These are phyloP conservation scores for Gambusia affinis DNA, from an alignment of 2,113 vertebrate genomes.

Conservation along the genomic window DNA sequence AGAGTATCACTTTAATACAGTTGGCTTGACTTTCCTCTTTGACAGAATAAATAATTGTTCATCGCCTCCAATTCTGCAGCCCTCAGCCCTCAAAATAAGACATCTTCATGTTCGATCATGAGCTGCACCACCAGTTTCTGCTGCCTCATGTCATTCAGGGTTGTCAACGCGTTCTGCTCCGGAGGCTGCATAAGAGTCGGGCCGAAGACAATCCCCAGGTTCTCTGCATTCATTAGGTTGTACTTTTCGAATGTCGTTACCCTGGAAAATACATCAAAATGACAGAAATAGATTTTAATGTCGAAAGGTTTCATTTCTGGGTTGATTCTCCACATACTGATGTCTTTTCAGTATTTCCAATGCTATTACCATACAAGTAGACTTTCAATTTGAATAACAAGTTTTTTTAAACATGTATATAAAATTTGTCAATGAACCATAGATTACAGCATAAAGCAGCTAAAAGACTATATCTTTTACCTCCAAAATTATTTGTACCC, in stretches of 20 bases:
- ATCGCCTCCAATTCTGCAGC: slow-evolving; percentile 12
- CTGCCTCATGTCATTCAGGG: slow-evolving; percentile 96
- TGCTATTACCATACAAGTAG: neutral
- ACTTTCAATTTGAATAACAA: no score
- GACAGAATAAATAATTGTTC: slow-evolving; percentile 70
- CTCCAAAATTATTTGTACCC: no score
- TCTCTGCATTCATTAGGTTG: slow-evolving; percentile 97
- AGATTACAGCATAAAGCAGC: no score
- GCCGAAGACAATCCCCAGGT: slow-evolving; percentile 96
- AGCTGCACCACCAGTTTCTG: slow-evolving; percentile 97
- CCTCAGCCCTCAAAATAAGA: slow-evolving; percentile 86
- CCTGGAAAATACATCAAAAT: slow-evolving; percentile 71
- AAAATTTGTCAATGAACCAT: no score
- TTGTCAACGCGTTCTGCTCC: slow-evolving; percentile 92
- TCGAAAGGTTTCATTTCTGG: neutral
- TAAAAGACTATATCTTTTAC: no score
- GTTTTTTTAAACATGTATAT: no score
- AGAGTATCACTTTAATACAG: slow-evolving; percentile 52
- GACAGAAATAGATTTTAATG: neutral
- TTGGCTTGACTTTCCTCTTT: slow-evolving; percentile 66
- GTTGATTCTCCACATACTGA: neutral
- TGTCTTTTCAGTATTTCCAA: neutral
- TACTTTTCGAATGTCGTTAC: slow-evolving; percentile 95
- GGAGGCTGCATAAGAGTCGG: slow-evolving; percentile 97
- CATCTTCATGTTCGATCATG: slow-evolving; percentile 96